Evolutionary conservation across 2,888 invertebrate species (phyloP).

Genomic region (Byasa hedistus): DNA sequence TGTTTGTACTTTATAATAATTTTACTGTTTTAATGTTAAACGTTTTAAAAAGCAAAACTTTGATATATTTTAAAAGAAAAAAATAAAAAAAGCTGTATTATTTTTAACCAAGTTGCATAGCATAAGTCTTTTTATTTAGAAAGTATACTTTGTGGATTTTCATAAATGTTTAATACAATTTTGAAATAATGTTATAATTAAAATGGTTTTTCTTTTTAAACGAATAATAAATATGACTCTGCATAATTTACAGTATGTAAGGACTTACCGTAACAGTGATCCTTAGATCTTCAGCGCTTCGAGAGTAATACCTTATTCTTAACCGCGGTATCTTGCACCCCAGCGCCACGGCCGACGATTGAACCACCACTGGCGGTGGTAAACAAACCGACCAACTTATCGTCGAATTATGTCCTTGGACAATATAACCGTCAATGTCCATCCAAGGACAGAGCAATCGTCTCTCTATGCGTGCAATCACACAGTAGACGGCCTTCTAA

Average conservation of each 20-base stretch:
- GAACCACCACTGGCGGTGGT: conserved; percentile 61
- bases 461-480: conserved; percentile 65
- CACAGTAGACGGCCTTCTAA: conserved; percentile 38
- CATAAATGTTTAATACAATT: too few relatives aligned
- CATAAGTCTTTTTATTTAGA: background rate
- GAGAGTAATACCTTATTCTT: conserved; percentile 62
- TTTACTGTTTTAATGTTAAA: background rate
- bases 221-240: background rate
- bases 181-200: too few relatives aligned
- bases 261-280: conserved; percentile 67
- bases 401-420: conserved; percentile 69
- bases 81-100: background rate
- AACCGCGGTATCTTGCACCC: conserved; percentile 63
- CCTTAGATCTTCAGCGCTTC: conserved; percentile 64
- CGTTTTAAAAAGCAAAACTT: conserved; percentile 11
- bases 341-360: conserved; percentile 46
- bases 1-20: conserved; percentile 19
- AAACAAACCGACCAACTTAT: conserved; percentile 49
- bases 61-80: background rate
- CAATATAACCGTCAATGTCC: conserved; percentile 53
- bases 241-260: conserved; percentile 1
- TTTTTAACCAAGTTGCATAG: background rate
- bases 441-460: conserved; percentile 62
- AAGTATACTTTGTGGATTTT: too few relatives aligned
- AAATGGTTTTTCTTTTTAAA: too few relatives aligned